phyloP scores from a whole-genome alignment of 2,888 invertebrate species.

The Automeris io region DNA sequence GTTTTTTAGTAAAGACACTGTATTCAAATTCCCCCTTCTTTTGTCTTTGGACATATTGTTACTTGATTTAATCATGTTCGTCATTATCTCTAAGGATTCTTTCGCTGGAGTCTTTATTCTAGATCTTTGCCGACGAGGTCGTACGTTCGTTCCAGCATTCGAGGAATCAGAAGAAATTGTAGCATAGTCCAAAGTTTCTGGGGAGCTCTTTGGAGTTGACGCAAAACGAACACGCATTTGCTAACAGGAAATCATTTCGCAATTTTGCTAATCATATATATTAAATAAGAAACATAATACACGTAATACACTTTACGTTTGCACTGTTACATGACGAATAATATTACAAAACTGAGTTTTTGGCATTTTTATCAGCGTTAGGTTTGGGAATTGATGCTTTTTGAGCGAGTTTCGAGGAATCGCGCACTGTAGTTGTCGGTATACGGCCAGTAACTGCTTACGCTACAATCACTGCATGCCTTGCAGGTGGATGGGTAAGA shows the following conservation, averaged over 20 bases:
- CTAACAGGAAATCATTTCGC: constrained; percentile 4
- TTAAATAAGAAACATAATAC: too few species aligned
- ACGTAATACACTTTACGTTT: background rate
- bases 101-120: background rate
- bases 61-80: constrained; percentile 15
- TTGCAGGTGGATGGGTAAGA: constrained; percentile 25
- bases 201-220: constrained; percentile 49
- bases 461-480: constrained; percentile 27
- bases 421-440: constrained; percentile 21
- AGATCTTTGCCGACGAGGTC: constrained; percentile 27
- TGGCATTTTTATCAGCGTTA: background rate
- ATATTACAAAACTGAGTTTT: background rate
- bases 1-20: constrained; percentile 63
- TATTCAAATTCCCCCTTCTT: constrained; percentile 49
- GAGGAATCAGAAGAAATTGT: background rate
- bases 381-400: constrained; percentile 1
- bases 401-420: constrained; percentile 23
- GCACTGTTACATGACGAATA: background rate
- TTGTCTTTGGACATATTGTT: constrained; percentile 23
- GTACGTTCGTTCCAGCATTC: background rate
- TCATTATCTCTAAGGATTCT: background rate
- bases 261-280: too few species aligned
- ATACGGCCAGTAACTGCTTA: constrained; percentile 36
- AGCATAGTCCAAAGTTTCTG: constrained; percentile 20
- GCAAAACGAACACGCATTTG: constrained; percentile 62